Evolutionary conservation across 2,888 invertebrate genomes (phyloP).

Genomic region (Lasioglossum villosulum): DNA sequence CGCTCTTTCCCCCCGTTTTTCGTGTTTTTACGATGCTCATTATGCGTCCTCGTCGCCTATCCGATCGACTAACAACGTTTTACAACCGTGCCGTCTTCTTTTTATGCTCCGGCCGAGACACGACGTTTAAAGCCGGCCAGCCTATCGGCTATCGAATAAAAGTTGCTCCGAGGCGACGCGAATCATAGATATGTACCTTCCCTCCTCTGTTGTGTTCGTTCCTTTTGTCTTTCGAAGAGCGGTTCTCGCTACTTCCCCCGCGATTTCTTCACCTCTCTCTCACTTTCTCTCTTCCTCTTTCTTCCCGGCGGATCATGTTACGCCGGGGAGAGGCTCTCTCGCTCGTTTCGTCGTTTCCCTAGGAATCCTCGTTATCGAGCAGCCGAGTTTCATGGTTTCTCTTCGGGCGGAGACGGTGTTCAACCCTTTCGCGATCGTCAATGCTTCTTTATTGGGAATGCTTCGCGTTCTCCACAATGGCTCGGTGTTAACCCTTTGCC

Average conservation of each 20-base stretch:
- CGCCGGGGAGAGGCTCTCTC: not conserved
- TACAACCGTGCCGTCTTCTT: conserved; percentile 50
- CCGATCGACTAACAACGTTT: conserved; percentile 64
- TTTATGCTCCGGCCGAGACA: conserved; percentile 52
- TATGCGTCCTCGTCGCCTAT: conserved; percentile 40
- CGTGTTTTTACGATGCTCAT: conserved; percentile 43
- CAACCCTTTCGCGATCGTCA: not conserved
- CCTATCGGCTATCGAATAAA: conserved; percentile 43
- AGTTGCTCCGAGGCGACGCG: conserved; percentile 22
- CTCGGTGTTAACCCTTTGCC: not conserved
- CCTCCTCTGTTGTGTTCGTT: not conserved
- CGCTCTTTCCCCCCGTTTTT: not conserved
- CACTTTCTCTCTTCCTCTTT: not conserved
- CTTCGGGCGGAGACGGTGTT: not conserved
- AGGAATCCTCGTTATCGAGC: not conserved
- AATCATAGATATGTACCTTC: not conserved
- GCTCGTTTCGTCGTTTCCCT: not conserved
- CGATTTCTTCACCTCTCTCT: not conserved
- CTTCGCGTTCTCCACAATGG: not conserved
- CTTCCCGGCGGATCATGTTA: not conserved
- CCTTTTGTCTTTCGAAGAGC: not conserved
- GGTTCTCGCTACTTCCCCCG: not conserved
- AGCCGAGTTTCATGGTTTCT: not conserved
- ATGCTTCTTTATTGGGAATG: not conserved
- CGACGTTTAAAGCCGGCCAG: conserved; percentile 55